A percentile compares a stretch with the other conserved stretches of the same genome.
phyloP scores from a whole-genome alignment of 2,797 vertebrate genomes.

The Lacerta viridis region DNA sequence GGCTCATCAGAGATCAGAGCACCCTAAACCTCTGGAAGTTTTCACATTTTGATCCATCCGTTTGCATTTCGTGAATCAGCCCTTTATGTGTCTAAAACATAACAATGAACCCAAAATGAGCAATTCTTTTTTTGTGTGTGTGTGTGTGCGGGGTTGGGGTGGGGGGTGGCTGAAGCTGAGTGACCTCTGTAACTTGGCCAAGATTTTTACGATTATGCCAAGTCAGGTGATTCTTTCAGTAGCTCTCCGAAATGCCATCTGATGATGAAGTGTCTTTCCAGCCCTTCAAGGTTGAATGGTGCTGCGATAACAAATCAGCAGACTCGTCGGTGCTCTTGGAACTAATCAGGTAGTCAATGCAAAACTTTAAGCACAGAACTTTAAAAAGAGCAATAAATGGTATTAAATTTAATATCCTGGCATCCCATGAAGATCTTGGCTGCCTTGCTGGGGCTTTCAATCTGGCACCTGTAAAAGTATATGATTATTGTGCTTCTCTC shows the following conservation, averaged over 20 bases:
- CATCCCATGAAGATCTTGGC: constrained; percentile 27
- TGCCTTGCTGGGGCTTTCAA: constrained; percentile 54
- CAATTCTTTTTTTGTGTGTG: not conserved
- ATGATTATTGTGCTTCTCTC: constrained; percentile 49
- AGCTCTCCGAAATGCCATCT: constrained; percentile 23
- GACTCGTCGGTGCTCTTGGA: constrained; percentile 15
- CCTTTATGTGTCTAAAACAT: not conserved
- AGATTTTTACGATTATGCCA: constrained; percentile 40
- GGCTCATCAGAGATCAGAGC: too few species aligned
- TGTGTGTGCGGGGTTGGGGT: not conserved
- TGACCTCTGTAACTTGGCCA: constrained; percentile 34
- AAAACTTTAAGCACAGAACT: constrained; percentile 1
- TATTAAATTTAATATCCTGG: constrained; percentile 37
- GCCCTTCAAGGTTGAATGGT: constrained; percentile 28
- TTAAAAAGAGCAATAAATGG: constrained; percentile 25
- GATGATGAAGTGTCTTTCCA: constrained; percentile 36
- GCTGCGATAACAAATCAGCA: constrained; percentile 32
- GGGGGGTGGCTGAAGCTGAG: constrained; percentile 18
- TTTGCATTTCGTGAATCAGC: not conserved
- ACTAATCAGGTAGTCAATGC: not conserved
- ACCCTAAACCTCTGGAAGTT: not conserved
- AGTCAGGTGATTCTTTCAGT: constrained; percentile 32
- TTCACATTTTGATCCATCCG: not conserved
- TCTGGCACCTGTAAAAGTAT: constrained; percentile 59
- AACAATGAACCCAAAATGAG: not conserved